phyloP scores from a whole-genome alignment of 1,140 invertebrate species.

The Nymphalis io region DNA sequence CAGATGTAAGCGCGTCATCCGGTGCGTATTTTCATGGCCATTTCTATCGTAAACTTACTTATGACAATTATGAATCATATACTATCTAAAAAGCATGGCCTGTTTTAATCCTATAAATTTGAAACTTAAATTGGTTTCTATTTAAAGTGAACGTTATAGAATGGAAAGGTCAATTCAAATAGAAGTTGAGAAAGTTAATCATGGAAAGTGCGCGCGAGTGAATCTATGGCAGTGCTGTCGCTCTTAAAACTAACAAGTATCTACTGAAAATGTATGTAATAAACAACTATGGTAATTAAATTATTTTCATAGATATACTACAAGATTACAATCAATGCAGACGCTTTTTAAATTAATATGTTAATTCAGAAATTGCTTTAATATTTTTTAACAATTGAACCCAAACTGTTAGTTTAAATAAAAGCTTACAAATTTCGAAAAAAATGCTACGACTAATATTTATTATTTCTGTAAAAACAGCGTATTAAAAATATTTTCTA shows the following conservation, averaged over 20 bases:
- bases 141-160: conserved; percentile 65
- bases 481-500: too few species aligned
- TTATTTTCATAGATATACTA: neutral
- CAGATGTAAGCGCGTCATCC: too few species aligned
- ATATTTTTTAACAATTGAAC: too few species aligned
- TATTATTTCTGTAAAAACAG: too few species aligned
- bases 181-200: conserved; percentile 78
- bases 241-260: conserved; percentile 22
- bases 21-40: too few species aligned
- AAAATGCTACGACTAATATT: too few species aligned
- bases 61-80: neutral
- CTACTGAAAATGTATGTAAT: conserved; percentile 24
- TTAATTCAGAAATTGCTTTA: neutral
- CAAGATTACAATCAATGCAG: neutral
- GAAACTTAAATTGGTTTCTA: conserved; percentile 55
- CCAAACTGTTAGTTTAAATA: too few species aligned
- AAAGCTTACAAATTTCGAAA: too few species aligned
- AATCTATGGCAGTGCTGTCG: conserved; percentile 52
- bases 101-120: conserved; percentile 15
- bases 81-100: neutral
- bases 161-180: conserved; percentile 73
- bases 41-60: too few species aligned
- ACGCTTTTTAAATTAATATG: neutral
- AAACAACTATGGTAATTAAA: conserved; percentile 15
- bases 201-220: conserved; percentile 71